Base-by-base conservation (phyloP, 2,113 vertebrate genomes). In the Lasiurus borealis region DNA sequence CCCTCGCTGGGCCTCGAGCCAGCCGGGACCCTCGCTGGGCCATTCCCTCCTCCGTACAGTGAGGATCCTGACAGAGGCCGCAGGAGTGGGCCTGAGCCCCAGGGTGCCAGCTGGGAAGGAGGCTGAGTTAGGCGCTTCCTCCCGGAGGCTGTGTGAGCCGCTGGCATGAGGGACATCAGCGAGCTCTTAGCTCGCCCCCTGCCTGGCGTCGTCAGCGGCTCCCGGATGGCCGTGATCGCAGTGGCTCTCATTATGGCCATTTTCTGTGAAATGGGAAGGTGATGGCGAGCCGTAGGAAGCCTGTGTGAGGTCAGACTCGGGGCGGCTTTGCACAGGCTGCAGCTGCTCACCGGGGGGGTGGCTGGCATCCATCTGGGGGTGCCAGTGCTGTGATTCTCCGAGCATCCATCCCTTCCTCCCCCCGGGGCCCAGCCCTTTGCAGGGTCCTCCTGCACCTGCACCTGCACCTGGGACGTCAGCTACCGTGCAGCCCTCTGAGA, bases 211-310 rank as follows among this genome's bases (percentile, higher is more conserved):
- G n/a, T 16, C 0, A 12, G 69, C n/a, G 46, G 21, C 76, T 54
- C 4, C 0, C 3, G 1, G 29, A 0, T 5, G n/a, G 80, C 64
- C 69, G 0, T 1, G 9, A 19, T 3, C 19, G 5, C 12, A 4
- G 6, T 23, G 14, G 1, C 66, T 18, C 31, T 86, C 69, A 5
- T 44, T 8, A 36, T 10, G 2, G 3, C 44, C n/a, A 40, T 44
- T 48, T 44, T 81, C 87, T 52, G 14, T 34, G 64, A 25, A 36
- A 34, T 36, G 82, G 72, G 81, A 21, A 19, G 1, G 12, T 7
- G 48, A 25, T 10, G 18, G 7, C 5, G 3, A 44, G 44, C 88
- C 7, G 14, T 1, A 1, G 34, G 54, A 6, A 62, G 29, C 36
- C 64, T 2, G 15, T 0, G 10, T 4, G 54, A 64, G 23, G 31